phyloP scores from a whole-genome alignment of 37 sponge, comb jelly and placozoan genomes.

The Spongilla lacustris region DNA sequence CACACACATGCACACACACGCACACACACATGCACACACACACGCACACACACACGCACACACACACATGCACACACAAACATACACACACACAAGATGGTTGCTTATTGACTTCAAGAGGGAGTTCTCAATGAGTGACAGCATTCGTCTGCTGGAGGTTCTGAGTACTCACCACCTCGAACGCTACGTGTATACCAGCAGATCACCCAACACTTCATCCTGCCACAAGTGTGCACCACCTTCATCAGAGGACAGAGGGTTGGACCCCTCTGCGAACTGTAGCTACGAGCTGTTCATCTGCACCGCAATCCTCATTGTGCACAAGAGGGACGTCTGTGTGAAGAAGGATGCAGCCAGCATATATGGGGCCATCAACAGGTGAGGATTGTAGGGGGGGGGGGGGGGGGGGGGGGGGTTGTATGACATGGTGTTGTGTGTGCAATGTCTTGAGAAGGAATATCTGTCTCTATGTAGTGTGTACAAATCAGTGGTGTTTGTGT shows the following conservation, averaged over 20 bases:
- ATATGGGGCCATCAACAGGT: constrained; percentile 71
- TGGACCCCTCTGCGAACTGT: constrained; percentile 82
- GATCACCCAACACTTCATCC: too few species aligned
- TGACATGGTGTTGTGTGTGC: too few species aligned
- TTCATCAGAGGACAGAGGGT: background rate
- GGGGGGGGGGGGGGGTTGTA: too few species aligned
- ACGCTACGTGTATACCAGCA: constrained; percentile 45
- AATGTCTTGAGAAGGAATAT: too few species aligned
- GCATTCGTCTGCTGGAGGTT: constrained; percentile 82
- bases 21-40: too few species aligned
- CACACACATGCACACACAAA: background rate
- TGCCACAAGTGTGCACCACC: constrained; percentile 38
- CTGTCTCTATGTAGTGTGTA: too few species aligned
- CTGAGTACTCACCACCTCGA: constrained; percentile 78
- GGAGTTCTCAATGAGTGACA: constrained; percentile 81
- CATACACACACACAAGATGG: constrained; percentile 58
- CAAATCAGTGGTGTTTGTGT: too few species aligned
- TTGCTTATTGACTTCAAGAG: constrained; percentile 87
- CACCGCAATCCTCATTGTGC: constrained; percentile 69
- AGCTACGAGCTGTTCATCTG: constrained; percentile 90
- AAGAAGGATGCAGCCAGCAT: constrained; percentile 63
- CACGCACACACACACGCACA: too few species aligned
- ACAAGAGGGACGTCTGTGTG: constrained; percentile 45
- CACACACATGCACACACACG: background rate
- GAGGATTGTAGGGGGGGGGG: constrained; percentile 15